phyloP scores from a whole-genome alignment of 2,797 vertebrate genomes.

The Acipenser transmontanus region DNA sequence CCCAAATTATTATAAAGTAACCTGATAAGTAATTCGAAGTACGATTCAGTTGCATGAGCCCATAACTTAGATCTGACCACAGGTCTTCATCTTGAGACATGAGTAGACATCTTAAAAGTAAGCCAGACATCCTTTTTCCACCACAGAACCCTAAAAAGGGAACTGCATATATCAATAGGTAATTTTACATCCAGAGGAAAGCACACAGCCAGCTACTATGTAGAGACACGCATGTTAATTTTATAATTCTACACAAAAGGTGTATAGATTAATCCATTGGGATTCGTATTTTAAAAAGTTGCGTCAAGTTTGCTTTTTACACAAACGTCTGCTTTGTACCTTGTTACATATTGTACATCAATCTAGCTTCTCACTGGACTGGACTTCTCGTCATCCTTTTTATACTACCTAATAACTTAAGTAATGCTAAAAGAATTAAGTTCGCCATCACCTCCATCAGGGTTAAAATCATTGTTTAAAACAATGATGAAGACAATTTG shows the following conservation, averaged over 20 bases:
- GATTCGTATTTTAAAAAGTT: conserved; percentile 14
- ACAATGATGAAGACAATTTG: too few species aligned
- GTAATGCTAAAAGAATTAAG: too few species aligned
- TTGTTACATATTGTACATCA: too few species aligned
- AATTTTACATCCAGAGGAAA: conserved; percentile 50
- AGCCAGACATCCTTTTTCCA: conserved; percentile 53
- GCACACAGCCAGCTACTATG: conserved; percentile 42
- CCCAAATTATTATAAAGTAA: conserved; percentile 55
- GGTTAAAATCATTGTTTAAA: too few species aligned
- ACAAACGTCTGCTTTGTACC: too few species aligned
- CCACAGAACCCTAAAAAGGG: conserved; percentile 38
- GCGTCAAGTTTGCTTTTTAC: background rate
- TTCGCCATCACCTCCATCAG: too few species aligned
- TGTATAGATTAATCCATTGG: conserved; percentile 23
- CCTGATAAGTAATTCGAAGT: conserved; percentile 55
- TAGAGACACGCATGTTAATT: conserved; percentile 14
- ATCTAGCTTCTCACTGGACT: too few species aligned
- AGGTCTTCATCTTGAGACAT: conserved; percentile 55
- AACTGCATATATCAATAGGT: conserved; percentile 59
- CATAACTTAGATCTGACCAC: conserved; percentile 59
- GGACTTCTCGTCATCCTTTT: too few species aligned
- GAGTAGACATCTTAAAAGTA: conserved; percentile 64
- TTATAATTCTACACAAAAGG: conserved; percentile 30
- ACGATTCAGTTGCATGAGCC: conserved; percentile 62
- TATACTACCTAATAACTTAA: too few species aligned